Conservation (phyloP, 92 coral and sea anemone genomes). For the Heteractis magnifica region DNA sequence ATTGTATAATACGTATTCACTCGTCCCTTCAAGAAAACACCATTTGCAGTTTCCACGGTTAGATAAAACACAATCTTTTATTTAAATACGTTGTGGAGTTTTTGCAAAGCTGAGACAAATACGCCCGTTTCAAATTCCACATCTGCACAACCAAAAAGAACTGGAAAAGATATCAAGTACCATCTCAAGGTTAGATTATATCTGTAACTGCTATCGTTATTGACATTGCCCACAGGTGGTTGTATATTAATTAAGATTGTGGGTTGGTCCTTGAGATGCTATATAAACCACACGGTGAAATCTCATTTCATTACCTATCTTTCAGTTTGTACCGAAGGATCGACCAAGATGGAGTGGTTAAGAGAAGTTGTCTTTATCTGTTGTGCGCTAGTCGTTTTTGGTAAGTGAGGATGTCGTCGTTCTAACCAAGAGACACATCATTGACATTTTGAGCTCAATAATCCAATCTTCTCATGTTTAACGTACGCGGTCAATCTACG, state of each 20-base stretch:
- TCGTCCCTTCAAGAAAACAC: neutral
- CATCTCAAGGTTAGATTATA: neutral
- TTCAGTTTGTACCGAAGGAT: neutral
- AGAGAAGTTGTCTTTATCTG: slow-evolving; percentile 9
- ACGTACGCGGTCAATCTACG: no score
- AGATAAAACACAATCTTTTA: no score
- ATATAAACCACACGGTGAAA: neutral
- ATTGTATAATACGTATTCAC: no score
- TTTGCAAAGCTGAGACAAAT: neutral
- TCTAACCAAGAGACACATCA: neutral
- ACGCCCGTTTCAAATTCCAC: neutral
- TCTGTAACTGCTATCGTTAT: slow-evolving; percentile 1
- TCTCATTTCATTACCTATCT: neutral
- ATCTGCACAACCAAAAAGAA: slow-evolving; percentile 25
- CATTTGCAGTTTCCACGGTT: neutral
- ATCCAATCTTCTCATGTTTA: no score
- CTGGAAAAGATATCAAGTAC: slow-evolving; percentile 21
- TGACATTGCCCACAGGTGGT: slow-evolving; percentile 13
- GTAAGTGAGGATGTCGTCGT: slow-evolving; percentile 16
- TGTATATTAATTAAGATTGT: neutral
- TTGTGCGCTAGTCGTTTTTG: slow-evolving; percentile 29
- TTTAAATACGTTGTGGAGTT: neutral
- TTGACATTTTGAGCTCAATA: neutral
- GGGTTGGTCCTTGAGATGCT: neutral
- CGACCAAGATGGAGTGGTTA: slow-evolving; percentile 29